These are phyloP conservation scores for Dicyrtomina minuta DNA, from an alignment of 2,888 invertebrate genomes.

Conservation along the genomic window DNA sequence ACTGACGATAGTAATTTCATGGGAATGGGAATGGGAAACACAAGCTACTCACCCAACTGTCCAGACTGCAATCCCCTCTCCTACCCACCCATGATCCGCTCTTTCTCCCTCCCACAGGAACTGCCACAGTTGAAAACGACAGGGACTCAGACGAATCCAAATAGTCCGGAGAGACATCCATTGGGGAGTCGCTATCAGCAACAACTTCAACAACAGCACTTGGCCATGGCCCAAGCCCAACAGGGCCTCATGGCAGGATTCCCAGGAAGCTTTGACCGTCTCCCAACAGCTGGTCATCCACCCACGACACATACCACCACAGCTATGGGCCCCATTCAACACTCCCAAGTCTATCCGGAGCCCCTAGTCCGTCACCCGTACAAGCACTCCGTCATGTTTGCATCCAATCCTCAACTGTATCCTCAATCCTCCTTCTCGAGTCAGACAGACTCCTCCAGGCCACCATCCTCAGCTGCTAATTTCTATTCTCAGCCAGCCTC, in stretches of 20 bases:
- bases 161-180: slow-evolving; percentile 46
- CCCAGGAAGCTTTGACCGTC: slow-evolving; percentile 14
- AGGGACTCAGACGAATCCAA: slow-evolving; percentile 51
- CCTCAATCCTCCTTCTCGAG: slow-evolving; percentile 39
- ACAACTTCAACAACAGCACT: slow-evolving; percentile 16
- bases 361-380: slow-evolving; percentile 16
- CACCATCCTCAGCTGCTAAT: slow-evolving; percentile 37
- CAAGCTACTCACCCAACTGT: slow-evolving; percentile 43
- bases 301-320: not conserved
- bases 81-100: slow-evolving; percentile 44
- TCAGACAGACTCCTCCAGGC: slow-evolving; percentile 22
- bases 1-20: slow-evolving; percentile 24
- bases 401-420: slow-evolving; percentile 50
- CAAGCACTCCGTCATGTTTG: slow-evolving; percentile 51
- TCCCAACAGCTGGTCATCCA: not conserved
- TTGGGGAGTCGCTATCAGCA: slow-evolving; percentile 14
- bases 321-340: not conserved
- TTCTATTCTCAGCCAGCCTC: slow-evolving; percentile 29
- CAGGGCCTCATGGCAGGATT: no score
- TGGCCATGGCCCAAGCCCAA: slow-evolving; percentile 9
- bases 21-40: not conserved
- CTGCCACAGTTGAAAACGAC: slow-evolving; percentile 40
- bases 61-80: slow-evolving; percentile 36
- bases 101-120: slow-evolving; percentile 48
- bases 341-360: slow-evolving; percentile 27